Conservation (phyloP, 2,797 vertebrate species). For the Danio aesculapii region DNA sequence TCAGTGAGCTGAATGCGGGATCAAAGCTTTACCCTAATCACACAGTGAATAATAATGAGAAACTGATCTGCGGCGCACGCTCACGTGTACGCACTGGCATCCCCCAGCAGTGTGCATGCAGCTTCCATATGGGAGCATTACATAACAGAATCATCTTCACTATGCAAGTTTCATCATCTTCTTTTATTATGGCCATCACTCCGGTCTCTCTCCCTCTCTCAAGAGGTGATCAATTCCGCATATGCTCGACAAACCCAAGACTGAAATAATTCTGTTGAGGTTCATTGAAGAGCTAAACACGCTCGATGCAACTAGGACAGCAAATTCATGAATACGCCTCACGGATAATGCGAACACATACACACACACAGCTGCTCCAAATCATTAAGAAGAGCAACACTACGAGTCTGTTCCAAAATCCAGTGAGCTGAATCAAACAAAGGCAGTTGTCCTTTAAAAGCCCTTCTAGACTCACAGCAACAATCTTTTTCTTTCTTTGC, state of each 20-base stretch:
- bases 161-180: conserved; percentile 21
- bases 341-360: not conserved
- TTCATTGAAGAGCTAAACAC: conserved; percentile 9
- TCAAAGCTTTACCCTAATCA: conserved; percentile 47
- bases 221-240: conserved; percentile 10
- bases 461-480: not conserved
- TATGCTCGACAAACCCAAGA: conserved; percentile 5
- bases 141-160: conserved; percentile 53
- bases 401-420: not conserved
- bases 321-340: conserved; percentile 16
- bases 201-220: not conserved
- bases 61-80: conserved; percentile 16
- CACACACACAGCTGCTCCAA: conserved; percentile 35
- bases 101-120: conserved; percentile 30
- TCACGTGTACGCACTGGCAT: conserved; percentile 8
- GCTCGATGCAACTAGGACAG: conserved; percentile 31
- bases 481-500: too few relatives aligned
- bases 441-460: not conserved
- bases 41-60: conserved; percentile 51
- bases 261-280: conserved; percentile 18
- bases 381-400: conserved; percentile 22
- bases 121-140: conserved; percentile 54
- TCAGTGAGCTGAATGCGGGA: conserved; percentile 40
- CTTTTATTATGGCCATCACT: conserved; percentile 11
- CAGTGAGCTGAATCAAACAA: not conserved